Base-by-base conservation (phyloP, 2,113 vertebrate genomes). In the Siniperca chuatsi region DNA sequence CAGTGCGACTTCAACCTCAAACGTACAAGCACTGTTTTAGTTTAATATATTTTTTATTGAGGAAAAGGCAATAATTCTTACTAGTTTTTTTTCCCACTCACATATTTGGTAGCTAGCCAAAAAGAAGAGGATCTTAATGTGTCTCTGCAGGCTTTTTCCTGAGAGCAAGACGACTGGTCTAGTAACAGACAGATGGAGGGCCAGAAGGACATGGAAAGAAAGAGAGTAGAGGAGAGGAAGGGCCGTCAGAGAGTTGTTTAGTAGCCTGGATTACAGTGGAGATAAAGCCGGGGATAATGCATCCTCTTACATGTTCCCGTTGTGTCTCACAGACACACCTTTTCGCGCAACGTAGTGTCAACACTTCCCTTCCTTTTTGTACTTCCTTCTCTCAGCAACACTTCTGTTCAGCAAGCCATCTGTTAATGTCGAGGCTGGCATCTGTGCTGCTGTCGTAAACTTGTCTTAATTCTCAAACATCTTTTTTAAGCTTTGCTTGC, bases 331-430 rank as follows among this genome's bases (percentile, higher is more conserved):
- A 29, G 73, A 62, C 65, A 44, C 77, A 40, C 15, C 35, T 75
- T 44, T 48, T 67, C 2, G 16, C 58, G 60, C 66, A 29, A 0
- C 50, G 35, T 23, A 42, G 33, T 25, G 1, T 57, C 35, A 37
- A 33, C 55, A 54, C 25, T 55, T 78, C 57, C 33, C 13, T 67
- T 42, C 58, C 7, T 25, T 77, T 64, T 73, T 75, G 57, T 50
- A 46, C 66, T 62, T 44, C 40, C 58, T 44, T 21, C 33, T 37
- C 16, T 58, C 35, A 57, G 9, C 65, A 70, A 73, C 54, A 70
- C 81, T 21, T 75, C 1, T 23, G 60, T 66, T 81, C 23, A 9
- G 21, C 35, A 10, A 40, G 4, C 82, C 79, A 84, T 84, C 82
- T 91, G 89, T 78, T 66, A 40, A 13, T 69, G 69, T 15, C 58